These are phyloP conservation scores for Perccottus glenii DNA, from an alignment of 2,113 vertebrate genomes.

Conservation along the genomic window DNA sequence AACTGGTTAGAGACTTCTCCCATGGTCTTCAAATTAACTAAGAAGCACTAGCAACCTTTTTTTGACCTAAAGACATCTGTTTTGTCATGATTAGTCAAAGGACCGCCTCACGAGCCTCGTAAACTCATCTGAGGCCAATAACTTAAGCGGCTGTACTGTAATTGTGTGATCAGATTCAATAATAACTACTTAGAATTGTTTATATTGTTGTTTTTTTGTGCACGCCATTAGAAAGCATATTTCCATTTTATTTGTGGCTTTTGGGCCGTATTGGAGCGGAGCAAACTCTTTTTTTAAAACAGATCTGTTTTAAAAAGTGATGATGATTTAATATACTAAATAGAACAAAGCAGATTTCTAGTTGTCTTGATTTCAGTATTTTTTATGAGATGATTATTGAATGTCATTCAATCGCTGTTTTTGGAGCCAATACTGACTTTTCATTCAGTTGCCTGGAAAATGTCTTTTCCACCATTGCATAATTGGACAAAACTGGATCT, in stretches of 20 bases:
- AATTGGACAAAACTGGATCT: constrained; percentile 7
- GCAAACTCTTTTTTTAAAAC: too few relatives aligned
- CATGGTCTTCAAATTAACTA: neutral
- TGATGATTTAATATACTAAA: neutral
- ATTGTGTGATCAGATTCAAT: too few relatives aligned
- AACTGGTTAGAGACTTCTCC: too few relatives aligned
- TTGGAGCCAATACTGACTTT: neutral
- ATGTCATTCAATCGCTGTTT: neutral
- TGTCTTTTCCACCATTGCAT: neutral
- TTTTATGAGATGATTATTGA: neutral
- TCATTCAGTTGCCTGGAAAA: neutral
- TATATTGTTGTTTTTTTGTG: too few relatives aligned
- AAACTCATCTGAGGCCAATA: too few relatives aligned
- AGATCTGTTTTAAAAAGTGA: neutral
- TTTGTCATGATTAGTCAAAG: constrained; percentile 13
- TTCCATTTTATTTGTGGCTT: too few relatives aligned
- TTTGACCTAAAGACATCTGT: constrained; percentile 21
- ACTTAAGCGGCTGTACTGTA: too few relatives aligned
- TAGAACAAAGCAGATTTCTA: neutral
- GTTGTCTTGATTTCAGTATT: neutral
- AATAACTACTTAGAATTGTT: too few relatives aligned
- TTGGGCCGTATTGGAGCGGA: too few relatives aligned
- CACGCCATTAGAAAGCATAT: too few relatives aligned
- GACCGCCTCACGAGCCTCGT: too few relatives aligned
- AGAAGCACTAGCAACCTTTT: constrained; percentile 3